Base-by-base conservation (phyloP, 1,140 invertebrate species). In the Gryon sp. region DNA sequence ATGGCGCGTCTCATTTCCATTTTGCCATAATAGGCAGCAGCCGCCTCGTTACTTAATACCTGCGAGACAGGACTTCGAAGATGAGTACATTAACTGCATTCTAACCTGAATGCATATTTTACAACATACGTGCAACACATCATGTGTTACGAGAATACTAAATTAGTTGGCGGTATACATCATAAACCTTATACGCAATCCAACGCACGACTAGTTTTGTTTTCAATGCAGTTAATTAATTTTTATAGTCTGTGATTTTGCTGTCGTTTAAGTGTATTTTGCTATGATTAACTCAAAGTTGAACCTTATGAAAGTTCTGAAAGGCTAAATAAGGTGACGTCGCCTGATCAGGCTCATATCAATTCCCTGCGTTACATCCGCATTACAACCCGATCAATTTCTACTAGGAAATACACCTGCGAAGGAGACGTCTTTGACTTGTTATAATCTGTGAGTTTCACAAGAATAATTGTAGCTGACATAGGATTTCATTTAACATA, bases 31-130 rank as follows among this genome's bases (percentile, higher is more conserved):
- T 75, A 75, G 66, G 66, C 70, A 46, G 65, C 76, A 79, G 76
- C 76, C 59, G 65, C 45, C 55, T 70, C 70, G 70, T 78, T 75
- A 75, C 65, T 74, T 78, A 78, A 78, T 78, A 78, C 76, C 70
- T 78, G 59, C 65, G 65, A 78, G 76, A 78, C 76, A 70, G 76
- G 59, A 62, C 76, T 73, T 66, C 65, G 70, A 70, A 74, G 70
- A 78, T 74, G 65, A 78, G 76, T 70, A 74, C 69, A 78, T 78
- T 78, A 74, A 74, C 69, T 73, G 57, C 76, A 74, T 74, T 78
- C 76, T 74, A 78, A 74, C 76, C 76, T 65, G 76, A 38, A 78
- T 74, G 52, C 76, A 78, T 78, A 78, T 78, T 78, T 78, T 78
- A 78, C 52, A 65, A 41, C 69, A 38, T 53, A 59, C 76, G 36